A percentile compares a stretch with the other conserved stretches of the same genome.
These are phyloP conservation scores for Sinocyclocheilus anophthalmus DNA, from an alignment of 2,113 vertebrate genomes.

Conservation along the genomic window DNA sequence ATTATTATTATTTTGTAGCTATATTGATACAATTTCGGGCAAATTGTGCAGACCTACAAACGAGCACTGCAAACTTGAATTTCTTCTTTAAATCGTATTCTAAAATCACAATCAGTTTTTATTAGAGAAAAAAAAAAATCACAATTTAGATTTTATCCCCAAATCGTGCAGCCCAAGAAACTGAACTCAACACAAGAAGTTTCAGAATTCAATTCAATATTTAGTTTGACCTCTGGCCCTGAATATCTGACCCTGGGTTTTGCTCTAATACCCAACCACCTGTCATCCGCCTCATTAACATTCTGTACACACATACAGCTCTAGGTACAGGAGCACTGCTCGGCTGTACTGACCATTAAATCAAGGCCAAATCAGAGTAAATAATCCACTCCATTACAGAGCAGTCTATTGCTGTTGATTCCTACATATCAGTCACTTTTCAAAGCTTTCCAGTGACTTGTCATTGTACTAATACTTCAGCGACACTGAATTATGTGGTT, in stretches of 20 bases:
- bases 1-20: no score
- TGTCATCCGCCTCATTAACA: conserved; percentile 51
- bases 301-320: conserved; percentile 34
- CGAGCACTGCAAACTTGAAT: no score
- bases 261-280: conserved; percentile 40
- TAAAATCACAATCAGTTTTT: no score
- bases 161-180: neutral
- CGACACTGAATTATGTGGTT: neutral
- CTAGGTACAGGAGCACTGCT: neutral
- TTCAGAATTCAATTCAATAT: neutral
- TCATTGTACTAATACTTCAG: conserved; percentile 18
- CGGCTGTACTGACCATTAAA: neutral
- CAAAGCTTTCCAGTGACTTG: conserved; percentile 10
- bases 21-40: no score
- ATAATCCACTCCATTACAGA: neutral
- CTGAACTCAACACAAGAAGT: neutral
- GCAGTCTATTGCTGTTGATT: conserved; percentile 12
- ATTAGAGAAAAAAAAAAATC: no score
- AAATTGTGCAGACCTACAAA: neutral
- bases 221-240: neutral
- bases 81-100: no score
- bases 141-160: no score
- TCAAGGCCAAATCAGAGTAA: conserved; percentile 7
- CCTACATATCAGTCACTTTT: neutral
- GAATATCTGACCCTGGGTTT: conserved; percentile 30